Base-by-base conservation (phyloP, 2,113 vertebrate genomes). In the Oryzias melastigma region DNA sequence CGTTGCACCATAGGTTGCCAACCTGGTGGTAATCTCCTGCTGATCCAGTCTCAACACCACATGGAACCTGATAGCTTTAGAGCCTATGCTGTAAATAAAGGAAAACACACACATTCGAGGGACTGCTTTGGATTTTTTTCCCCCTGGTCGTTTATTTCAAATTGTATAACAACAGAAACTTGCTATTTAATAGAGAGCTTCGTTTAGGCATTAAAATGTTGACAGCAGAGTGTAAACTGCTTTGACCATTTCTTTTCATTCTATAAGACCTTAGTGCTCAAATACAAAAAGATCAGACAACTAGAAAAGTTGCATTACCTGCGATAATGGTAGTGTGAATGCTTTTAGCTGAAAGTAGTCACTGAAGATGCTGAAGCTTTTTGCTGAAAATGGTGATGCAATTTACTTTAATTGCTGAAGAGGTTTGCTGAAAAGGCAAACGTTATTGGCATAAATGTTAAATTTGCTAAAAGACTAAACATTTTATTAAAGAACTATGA, bases 21-120 rank as follows among this genome's bases (percentile, higher is more conserved):
- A 83, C 81, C 73, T 77, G 59, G 64, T 53, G 17, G 64, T 87
- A 87, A 90, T 87, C 87, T 87, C 53, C 59, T 65, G 50, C 51
- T 84, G 78, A 87, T 84, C 78, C 83, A 71, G 61, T 69, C 72
- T 85, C 81, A 85, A 81, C 87, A 79, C 61, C 81, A 88, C 68
- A 82, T 81, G 87, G 88, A 91, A 90, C 68, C 68, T 66, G 75
- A 89, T 84, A 80, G 75, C 70, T 20, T 67, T 56, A 73, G 56
- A 79, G 80, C 47, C 67, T 41, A 52, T 72, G 84, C 71, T 74
- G 70, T 80, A 86, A 90, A 89, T 81, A 88, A 86, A 87, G 83
- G 86, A 75, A 69, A 65, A 80, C 68, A 56, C 67, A 82, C 74
- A 74, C 52, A 77, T 8, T 10, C 35, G 10, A 62, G 42, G 66